Evolutionary conservation across 2,888 invertebrate species (phyloP), one percentile per base, ranked within the genome.

Genomic region (Cancer borealis): DNA sequence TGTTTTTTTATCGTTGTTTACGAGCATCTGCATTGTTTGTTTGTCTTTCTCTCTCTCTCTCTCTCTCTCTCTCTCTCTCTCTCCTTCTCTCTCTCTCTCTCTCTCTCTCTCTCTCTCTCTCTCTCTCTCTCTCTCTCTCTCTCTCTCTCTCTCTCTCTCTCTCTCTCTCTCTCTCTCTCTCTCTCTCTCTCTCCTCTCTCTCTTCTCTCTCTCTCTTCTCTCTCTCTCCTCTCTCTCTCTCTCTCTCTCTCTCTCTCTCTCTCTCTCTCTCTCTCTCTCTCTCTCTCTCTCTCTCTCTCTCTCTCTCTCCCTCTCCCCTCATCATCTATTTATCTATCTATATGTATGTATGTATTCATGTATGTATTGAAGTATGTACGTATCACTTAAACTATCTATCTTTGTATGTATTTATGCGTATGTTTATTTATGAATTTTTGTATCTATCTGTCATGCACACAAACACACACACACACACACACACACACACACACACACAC

Each of bases 381-480:
- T 60, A 21, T 60, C 21, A 21, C 4, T 60, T 3, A 21, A 21
- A 4, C 21, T 21, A 21, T 79, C 6, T 79, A n/a, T 79, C 10
- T 79, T n/a, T n/a, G 4, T 79, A 30, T 79, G 73, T 79, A n/a
- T 79, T 26, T 30, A 79, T 79, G 26, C 12, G 73, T 8, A n/a
- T 79, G 73, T 79, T 26, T 79, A 26, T n/a, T 79, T n/a, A 10
- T 79, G 21, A 26, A 0, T 26, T n/a, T n/a, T 10, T 79, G 26
- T n/a, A 26, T n/a, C 73, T n/a, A 2, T 21, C 26, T 79, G 73
- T n/a, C 73, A 79, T 26, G 26, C 73, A 79, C 73, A 79, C 73
- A 79, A 26, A 79, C 73, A 79, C 73, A 79, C 73, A 79, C 73
- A 30, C 73, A 79, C 73, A 79, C 73, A 79, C 73, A 79, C 73